These are phyloP conservation scores for Acomys russatus DNA, from an alignment of 2,797 vertebrate genomes.

Conservation along the genomic window DNA sequence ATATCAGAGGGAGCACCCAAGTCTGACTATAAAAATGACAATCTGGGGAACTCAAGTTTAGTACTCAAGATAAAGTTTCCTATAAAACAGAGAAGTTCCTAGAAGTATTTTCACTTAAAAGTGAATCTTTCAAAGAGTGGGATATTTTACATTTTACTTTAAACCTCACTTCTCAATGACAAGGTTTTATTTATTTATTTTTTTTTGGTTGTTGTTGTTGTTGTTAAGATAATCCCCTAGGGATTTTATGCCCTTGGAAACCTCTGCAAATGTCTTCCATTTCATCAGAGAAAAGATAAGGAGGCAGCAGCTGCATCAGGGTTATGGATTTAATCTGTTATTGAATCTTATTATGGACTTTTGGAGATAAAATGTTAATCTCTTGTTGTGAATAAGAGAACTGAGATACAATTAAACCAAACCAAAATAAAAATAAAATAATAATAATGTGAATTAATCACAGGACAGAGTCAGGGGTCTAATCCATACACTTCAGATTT, in stretches of 20 bases:
- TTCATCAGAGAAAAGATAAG: not conserved
- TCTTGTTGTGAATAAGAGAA: constrained; percentile 4
- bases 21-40: not conserved
- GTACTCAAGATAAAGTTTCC: not conserved
- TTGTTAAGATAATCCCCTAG: not conserved
- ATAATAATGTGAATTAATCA: not conserved
- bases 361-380: not conserved
- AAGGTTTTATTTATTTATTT: not conserved
- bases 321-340: not conserved
- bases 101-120: constrained; percentile 23
- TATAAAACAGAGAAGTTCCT: not conserved
- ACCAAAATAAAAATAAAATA: not conserved
- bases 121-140: not conserved
- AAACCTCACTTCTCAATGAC: not conserved
- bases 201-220: no score
- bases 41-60: not conserved
- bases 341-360: constrained; percentile 26
- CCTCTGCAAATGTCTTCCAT: not conserved
- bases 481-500: not conserved
- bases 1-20: not conserved
- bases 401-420: not conserved
- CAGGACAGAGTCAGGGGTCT: not conserved
- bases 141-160: not conserved
- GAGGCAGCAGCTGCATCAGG: not conserved
- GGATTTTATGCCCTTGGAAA: not conserved